A percentile compares a stretch with the other conserved stretches of the same genome.
Conservation (phyloP, 2,113 vertebrate species). For the Rhipidura dahli region DNA sequence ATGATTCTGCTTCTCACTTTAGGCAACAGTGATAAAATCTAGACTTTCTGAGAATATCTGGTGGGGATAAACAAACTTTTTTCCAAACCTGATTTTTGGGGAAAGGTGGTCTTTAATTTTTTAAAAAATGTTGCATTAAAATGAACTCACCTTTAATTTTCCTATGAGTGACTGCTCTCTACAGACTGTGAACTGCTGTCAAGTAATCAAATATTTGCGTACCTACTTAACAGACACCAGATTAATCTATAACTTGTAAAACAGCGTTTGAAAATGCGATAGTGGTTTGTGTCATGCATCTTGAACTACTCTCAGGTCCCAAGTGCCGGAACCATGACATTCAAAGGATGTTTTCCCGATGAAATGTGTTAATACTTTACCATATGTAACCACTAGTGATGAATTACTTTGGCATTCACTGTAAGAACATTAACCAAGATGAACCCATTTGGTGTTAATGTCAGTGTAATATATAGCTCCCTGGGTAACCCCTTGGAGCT, state of each 20-base stretch:
- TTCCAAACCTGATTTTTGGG: neutral
- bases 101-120: neutral
- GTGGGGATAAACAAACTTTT: neutral
- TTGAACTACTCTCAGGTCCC: slow-evolving; percentile 10
- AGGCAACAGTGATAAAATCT: neutral
- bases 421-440: slow-evolving; percentile 61
- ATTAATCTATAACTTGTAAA: slow-evolving; percentile 2
- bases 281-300: slow-evolving; percentile 2
- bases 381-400: slow-evolving; percentile 43
- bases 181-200: neutral
- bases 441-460: slow-evolving; percentile 67
- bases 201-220: neutral
- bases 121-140: neutral
- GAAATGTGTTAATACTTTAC: slow-evolving; percentile 52
- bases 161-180: neutral
- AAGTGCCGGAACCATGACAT: slow-evolving; percentile 24
- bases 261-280: neutral
- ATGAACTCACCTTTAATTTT: neutral
- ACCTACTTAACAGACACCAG: neutral
- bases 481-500: slow-evolving; percentile 34
- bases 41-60: neutral
- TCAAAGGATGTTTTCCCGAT: slow-evolving; percentile 51
- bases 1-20: neutral
- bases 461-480: slow-evolving; percentile 54
- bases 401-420: slow-evolving; percentile 65